A percentile compares a stretch with the other conserved stretches of the same genome.
These are phyloP conservation scores for Ceratina australensis DNA, from an alignment of 1,140 invertebrate species.

Conservation along the genomic window DNA sequence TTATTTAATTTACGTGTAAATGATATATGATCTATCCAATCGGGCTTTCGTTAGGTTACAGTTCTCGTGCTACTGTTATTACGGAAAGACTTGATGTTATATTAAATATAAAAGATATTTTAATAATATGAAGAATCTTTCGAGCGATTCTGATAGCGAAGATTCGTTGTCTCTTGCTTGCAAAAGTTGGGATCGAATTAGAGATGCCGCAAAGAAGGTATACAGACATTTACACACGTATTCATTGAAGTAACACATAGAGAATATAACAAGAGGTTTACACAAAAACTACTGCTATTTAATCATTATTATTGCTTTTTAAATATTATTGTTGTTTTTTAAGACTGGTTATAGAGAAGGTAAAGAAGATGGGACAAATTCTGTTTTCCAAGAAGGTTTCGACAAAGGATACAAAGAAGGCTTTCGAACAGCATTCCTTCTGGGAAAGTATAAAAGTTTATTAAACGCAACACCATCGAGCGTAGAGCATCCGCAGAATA, in stretches of 20 bases:
- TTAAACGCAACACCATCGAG: conserved; percentile 45
- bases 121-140: conserved; percentile 32
- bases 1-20: background rate
- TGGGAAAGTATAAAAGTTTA: conserved; percentile 78
- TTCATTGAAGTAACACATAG: too few relatives aligned
- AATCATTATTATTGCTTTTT: conserved; percentile 20
- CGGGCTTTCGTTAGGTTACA: conserved; percentile 19
- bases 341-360: conserved; percentile 80
- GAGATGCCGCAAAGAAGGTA: conserved; percentile 70
- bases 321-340: conserved; percentile 27
- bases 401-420: conserved; percentile 81
- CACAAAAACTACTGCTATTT: conserved; percentile 46
- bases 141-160: conserved; percentile 43
- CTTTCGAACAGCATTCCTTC: conserved; percentile 77
- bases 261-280: background rate
- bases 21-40: background rate
- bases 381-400: conserved; percentile 81
- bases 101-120: background rate
- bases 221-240: background rate
- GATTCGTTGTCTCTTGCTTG: conserved; percentile 67
- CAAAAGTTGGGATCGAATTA: conserved; percentile 70
- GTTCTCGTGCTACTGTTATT: too few relatives aligned
- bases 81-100: background rate
- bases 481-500: conserved; percentile 62
- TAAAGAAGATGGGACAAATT: conserved; percentile 77